phyloP scores from a whole-genome alignment of 2,797 vertebrate genomes.

The Garrulus glandarius region DNA sequence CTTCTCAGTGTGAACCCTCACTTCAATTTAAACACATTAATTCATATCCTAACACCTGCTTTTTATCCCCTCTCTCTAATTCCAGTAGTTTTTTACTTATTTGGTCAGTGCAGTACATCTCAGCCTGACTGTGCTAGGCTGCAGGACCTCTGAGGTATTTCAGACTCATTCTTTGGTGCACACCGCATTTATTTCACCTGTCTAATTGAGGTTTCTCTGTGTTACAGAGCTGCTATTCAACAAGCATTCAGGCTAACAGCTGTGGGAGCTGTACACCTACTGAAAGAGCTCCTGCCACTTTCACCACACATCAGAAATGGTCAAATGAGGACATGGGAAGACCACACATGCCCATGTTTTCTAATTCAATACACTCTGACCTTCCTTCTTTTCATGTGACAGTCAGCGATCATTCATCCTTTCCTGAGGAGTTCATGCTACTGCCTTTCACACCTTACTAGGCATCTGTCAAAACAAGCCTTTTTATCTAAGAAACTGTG shows the following conservation, averaged over 20 bases:
- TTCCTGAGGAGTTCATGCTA: background rate
- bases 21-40: background rate
- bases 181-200: background rate
- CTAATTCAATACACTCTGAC: background rate
- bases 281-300: background rate
- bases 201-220: background rate
- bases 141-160: background rate
- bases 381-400: background rate
- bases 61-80: background rate
- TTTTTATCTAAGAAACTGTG: background rate
- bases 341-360: background rate
- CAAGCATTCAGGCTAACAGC: background rate
- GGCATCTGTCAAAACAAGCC: background rate
- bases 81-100: background rate
- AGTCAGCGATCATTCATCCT: background rate
- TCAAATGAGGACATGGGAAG: background rate
- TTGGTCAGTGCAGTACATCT: fast-evolving
- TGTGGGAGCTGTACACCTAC: background rate
- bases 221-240: background rate
- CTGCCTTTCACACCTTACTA: background rate
- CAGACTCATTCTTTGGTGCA: background rate
- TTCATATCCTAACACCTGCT: background rate
- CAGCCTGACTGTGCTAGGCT: background rate
- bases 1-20: background rate
- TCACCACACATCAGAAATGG: background rate